These are phyloP conservation scores for Metacarcinus magister DNA, from an alignment of 2,888 invertebrate species.

Conservation along the genomic window DNA sequence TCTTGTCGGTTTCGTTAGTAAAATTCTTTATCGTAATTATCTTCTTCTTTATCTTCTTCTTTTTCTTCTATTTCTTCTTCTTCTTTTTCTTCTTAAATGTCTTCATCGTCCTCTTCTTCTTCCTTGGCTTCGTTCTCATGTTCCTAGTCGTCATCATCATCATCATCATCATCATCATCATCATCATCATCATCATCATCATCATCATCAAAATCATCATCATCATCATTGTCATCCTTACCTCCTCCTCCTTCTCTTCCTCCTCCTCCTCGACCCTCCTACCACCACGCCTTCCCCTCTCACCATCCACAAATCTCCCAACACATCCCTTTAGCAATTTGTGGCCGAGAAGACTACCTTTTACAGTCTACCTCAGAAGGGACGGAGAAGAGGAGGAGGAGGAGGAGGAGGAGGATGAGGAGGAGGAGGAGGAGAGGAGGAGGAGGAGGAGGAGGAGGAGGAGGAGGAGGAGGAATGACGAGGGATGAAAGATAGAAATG, in stretches of 20 bases:
- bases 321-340: slow-evolving; percentile 4
- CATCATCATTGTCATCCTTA: no score
- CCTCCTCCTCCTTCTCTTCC: no score
- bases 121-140: no score
- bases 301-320: slow-evolving; percentile 7
- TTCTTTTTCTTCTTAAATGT: background rate
- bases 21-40: background rate
- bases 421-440: background rate
- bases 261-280: no score
- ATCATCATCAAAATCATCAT: no score
- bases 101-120: background rate
- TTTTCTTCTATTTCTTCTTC: background rate
- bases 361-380: slow-evolving; percentile 41
- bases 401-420: slow-evolving; percentile 39
- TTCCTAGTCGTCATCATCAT: no score
- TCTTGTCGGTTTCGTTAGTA: background rate
- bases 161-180: no score
- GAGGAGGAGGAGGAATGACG: background rate
- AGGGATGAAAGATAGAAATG: slow-evolving; percentile 46
- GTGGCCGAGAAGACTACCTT: background rate
- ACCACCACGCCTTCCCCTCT: no score
- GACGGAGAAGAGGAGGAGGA: background rate
- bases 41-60: background rate
- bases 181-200: no score
- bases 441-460: background rate